Percentiles rank a stretch among this genome's conserved stretches.
These are phyloP conservation scores for Strigops habroptila DNA, from an alignment of 2,113 vertebrate genomes.

Conservation along the genomic window DNA sequence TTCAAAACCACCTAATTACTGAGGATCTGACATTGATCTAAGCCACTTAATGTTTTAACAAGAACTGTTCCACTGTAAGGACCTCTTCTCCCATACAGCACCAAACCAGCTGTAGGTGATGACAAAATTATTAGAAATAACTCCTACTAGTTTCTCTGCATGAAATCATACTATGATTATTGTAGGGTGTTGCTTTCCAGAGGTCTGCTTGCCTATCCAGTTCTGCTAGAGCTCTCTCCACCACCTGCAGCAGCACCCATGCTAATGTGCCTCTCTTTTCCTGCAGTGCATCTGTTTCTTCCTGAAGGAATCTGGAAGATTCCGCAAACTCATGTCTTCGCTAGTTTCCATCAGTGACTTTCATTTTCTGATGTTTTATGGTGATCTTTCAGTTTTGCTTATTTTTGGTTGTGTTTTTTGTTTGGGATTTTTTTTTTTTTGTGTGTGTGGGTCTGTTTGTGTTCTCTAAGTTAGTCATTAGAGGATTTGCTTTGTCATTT, in stretches of 20 bases:
- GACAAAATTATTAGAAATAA: neutral
- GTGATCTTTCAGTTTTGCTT: neutral
- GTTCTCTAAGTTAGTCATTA: neutral
- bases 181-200: neutral
- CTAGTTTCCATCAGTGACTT: neutral
- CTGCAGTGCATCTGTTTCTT: neutral
- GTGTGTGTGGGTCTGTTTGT: accelerated
- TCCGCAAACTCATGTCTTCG: neutral
- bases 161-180: neutral
- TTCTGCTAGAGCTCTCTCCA: neutral
- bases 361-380: neutral
- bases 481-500: slow-evolving; percentile 3
- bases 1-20: neutral
- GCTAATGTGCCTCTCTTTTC: neutral
- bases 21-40: neutral
- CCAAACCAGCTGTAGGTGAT: neutral
- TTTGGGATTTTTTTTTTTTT: neutral
- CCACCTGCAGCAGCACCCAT: neutral
- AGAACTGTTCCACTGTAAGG: neutral
- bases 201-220: neutral
- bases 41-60: neutral
- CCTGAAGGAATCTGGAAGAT: neutral
- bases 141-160: neutral
- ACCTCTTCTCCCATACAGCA: neutral
- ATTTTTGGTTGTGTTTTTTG: too few relatives aligned